Evolutionary conservation across 2,113 vertebrate genomes (phyloP).

Genomic region (Chaetops frenatus): DNA sequence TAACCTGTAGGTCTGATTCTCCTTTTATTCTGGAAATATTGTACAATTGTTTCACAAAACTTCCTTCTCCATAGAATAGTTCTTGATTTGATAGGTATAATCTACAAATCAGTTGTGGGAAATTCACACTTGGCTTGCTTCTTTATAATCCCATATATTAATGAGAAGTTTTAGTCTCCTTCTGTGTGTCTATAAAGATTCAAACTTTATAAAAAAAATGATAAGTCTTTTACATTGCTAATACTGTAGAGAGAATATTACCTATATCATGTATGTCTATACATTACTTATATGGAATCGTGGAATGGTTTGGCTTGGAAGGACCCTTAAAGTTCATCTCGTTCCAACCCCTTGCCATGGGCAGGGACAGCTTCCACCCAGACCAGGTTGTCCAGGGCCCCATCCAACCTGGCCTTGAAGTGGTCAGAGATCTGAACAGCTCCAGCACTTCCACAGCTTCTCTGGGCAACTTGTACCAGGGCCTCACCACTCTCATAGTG

Average conservation of each 20-base stretch:
- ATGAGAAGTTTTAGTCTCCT: neutral
- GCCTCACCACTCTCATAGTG: rapidly evolving
- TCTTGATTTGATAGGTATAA: neutral
- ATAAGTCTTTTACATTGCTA: neutral
- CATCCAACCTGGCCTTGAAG: neutral
- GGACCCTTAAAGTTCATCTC: neutral
- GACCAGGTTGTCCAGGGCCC: neutral
- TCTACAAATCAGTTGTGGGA: neutral
- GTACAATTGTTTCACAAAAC: neutral
- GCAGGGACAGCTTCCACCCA: neutral
- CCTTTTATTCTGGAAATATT: neutral
- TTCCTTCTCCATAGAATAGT: neutral
- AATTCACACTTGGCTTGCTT: neutral
- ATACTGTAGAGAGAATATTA: neutral
- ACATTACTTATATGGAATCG: neutral
- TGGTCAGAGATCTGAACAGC: neutral
- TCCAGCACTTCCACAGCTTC: neutral
- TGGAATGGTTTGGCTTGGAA: neutral
- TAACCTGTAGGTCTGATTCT: neutral
- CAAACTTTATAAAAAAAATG: neutral
- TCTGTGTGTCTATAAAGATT: neutral
- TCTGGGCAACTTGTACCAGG: too few species aligned
- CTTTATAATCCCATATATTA: neutral
- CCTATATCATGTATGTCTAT: neutral
- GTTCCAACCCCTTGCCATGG: neutral